Conservation (phyloP, 2,113 vertebrate species). For the Calonectris borealis region DNA sequence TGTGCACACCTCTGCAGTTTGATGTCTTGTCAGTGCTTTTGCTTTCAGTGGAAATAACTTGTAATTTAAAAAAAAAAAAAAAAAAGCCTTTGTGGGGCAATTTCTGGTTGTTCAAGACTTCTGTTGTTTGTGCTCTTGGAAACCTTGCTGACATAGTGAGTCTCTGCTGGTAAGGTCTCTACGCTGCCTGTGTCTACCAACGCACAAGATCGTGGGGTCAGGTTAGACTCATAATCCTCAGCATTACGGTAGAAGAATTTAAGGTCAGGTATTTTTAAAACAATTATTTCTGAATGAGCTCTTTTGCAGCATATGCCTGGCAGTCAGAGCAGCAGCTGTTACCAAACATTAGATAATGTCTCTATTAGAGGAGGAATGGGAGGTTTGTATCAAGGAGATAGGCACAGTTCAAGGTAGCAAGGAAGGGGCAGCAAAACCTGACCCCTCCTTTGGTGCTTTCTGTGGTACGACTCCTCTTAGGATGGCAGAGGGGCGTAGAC, state of each 20-base stretch:
- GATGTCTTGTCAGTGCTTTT: background rate
- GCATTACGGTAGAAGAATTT: background rate
- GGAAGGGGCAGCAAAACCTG: background rate
- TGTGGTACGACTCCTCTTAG: background rate
- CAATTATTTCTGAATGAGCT: background rate
- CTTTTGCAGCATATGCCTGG: background rate
- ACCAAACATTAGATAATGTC: background rate
- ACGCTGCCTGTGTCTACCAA: background rate
- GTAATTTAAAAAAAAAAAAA: background rate
- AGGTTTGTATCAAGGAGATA: background rate
- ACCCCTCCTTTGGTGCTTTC: background rate
- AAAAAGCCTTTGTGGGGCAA: background rate
- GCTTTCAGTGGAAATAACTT: background rate
- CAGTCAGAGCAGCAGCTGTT: background rate
- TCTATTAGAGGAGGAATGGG: background rate
- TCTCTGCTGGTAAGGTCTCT: background rate
- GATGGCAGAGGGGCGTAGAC: rapidly evolving
- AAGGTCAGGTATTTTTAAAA: background rate
- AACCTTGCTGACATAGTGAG: background rate
- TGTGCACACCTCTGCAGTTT: background rate
- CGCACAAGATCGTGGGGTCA: background rate
- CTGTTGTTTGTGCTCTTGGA: background rate
- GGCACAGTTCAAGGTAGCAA: background rate
- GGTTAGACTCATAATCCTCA: background rate
- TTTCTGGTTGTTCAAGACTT: background rate